Evolutionary conservation across 2,888 invertebrate genomes (phyloP), one percentile per base, ranked within the genome.

Genomic region (Phortica okadai): DNA sequence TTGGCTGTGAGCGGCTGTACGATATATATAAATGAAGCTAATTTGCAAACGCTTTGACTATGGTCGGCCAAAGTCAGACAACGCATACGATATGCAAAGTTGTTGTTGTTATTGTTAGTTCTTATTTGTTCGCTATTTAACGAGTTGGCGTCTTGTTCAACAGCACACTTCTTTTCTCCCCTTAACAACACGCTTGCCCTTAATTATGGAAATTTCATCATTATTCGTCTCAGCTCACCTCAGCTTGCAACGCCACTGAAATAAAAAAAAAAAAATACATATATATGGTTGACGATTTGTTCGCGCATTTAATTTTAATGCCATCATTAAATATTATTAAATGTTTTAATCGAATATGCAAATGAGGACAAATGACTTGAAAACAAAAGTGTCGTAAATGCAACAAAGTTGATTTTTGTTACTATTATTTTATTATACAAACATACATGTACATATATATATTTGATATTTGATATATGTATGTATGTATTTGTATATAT

Each of bases 341-440:
- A 83, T 82, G 84, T 82, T 87, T 83, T 87, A 88, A 88, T 85
- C 89, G 89, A 33, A 83, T 89, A 89, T 90, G 89, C 89, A 90
- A 89, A 89, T 89, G 82, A 87, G 86, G 83, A 84, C 90, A 89
- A 89, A 89, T 88, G 84, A 88, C 84, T 87, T 85, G 86, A 89
- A 90, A 90, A 81, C 84, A 85, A 50, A 14, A 25, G 21, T 21
- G 10, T 84, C 83, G 82, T 89, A 90, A 90, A 87, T 83, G 90
- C 81, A 82, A 83, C 82, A 79, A 81, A 80, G 41, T 33, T 33
- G 33, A 11, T 14, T 56, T 56, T 56, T 56, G 16, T 56, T 10
- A 5, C 11, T 56, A 5, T 5, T 56, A 56, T 56, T 16, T n/a
- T 56, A 56, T 56, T n/a, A 2, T 54, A 54, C 7, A n/a, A n/a